phyloP scores from a whole-genome alignment of 2,113 vertebrate genomes.

The Grus americana region DNA sequence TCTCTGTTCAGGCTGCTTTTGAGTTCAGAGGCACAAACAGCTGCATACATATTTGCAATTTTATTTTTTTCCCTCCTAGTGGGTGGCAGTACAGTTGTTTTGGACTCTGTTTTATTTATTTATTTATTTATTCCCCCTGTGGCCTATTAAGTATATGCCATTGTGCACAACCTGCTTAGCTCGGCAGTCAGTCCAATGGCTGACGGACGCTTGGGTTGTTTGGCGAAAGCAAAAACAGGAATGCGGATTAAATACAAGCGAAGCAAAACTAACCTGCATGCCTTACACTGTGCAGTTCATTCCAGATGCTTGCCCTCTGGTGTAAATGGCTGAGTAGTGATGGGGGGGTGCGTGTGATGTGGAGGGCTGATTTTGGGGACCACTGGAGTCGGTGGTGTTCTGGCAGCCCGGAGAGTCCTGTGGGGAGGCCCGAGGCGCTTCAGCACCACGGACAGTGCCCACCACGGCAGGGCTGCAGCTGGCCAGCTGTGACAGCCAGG shows the following conservation, averaged over 20 bases:
- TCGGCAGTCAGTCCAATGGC: neutral
- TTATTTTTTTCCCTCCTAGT: neutral
- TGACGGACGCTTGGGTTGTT: neutral
- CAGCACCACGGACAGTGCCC: neutral
- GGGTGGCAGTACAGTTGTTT: neutral
- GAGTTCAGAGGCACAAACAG: neutral
- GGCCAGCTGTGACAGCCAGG: accelerated
- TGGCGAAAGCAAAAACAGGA: neutral
- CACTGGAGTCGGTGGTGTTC: accelerated
- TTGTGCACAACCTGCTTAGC: neutral
- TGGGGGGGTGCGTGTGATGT: accelerated
- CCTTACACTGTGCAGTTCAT: neutral
- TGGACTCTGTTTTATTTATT: neutral
- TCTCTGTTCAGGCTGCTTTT: neutral
- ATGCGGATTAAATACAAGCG: neutral
- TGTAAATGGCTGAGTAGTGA: accelerated
- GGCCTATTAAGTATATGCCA: neutral
- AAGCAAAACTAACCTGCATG: neutral
- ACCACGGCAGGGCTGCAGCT: accelerated
- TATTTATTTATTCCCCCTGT: neutral
- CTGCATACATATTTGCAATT: neutral
- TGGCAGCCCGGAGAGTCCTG: accelerated
- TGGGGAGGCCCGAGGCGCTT: accelerated
- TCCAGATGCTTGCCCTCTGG: accelerated
- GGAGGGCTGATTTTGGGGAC: accelerated